A percentile compares a stretch with the other conserved stretches of the same genome.
Conservation (phyloP, 2,797 vertebrate genomes). For the Smutsia temminckii region DNA sequence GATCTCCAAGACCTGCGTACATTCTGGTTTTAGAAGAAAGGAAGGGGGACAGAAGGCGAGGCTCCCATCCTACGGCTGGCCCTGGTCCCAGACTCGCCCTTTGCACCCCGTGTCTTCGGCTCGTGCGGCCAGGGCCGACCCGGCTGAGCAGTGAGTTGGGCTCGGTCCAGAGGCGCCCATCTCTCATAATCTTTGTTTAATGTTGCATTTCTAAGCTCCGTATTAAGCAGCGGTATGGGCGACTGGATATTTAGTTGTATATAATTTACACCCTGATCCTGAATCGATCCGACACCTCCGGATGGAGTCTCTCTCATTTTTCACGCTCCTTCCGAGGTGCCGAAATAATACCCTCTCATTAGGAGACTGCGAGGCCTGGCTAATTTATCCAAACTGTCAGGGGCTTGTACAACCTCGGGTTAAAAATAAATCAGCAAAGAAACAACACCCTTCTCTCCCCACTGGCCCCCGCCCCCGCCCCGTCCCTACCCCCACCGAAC, state of each 20-base stretch:
- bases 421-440: conserved; percentile 96
- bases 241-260: conserved; percentile 89
- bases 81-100: neutral
- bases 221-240: conserved; percentile 87
- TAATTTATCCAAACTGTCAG: conserved; percentile 98
- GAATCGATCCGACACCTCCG: conserved; percentile 97
- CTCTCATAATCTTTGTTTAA: conserved; percentile 88
- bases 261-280: conserved; percentile 93
- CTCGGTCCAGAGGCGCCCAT: conserved; percentile 72
- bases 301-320: conserved; percentile 91
- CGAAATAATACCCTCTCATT: conserved; percentile 98
- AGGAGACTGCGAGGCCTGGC: conserved; percentile 92
- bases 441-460: conserved; percentile 84
- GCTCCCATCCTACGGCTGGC: neutral
- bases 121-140: conserved; percentile 16
- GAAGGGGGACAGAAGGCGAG: neutral
- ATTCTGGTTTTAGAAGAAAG: neutral
- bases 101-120: neutral
- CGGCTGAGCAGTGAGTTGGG: conserved; percentile 41
- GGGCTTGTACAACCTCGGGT: conserved; percentile 95
- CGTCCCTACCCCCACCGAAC: conserved; percentile 84
- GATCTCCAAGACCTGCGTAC: neutral
- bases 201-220: conserved; percentile 88
- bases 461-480: conserved; percentile 17
- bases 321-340: conserved; percentile 92